A percentile compares a stretch with the other conserved stretches of the same genome.
Evolutionary conservation across 2,797 vertebrate genomes (phyloP).

Genomic region (Gymnodraco acuticeps): DNA sequence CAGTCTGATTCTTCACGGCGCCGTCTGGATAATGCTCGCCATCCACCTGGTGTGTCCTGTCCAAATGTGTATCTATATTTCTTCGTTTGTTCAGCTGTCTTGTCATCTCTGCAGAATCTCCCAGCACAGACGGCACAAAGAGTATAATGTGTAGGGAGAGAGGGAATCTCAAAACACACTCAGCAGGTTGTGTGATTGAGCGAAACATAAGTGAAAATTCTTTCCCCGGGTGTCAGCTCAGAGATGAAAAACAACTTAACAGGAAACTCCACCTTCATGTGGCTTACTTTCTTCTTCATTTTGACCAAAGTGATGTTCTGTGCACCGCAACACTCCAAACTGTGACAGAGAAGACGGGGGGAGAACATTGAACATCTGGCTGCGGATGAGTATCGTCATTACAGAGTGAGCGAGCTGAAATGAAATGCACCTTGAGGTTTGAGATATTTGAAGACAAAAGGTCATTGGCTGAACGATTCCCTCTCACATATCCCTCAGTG

Average conservation of each 20-base stretch:
- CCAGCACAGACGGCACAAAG: neutral
- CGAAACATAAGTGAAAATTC: constrained; percentile 28
- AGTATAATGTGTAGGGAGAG: constrained; percentile 22
- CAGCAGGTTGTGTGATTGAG: constrained; percentile 47
- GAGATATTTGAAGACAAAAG: constrained; percentile 62
- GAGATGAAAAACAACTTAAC: constrained; percentile 42
- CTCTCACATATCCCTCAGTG: constrained; percentile 44
- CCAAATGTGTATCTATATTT: constrained; percentile 64
- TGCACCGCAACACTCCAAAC: constrained; percentile 28
- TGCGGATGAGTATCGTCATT: constrained; percentile 33
- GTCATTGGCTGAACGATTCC: constrained; percentile 41
- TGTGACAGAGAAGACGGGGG: constrained; percentile 14
- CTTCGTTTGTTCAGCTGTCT: constrained; percentile 78
- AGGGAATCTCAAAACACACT: constrained; percentile 16
- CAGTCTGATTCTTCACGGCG: constrained; percentile 34
- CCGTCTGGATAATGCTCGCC: constrained; percentile 40
- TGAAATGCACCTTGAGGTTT: constrained; percentile 45
- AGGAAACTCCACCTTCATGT: constrained; percentile 55
- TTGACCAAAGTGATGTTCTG: constrained; percentile 19
- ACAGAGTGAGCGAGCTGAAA: constrained; percentile 21
- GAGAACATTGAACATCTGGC: constrained; percentile 55
- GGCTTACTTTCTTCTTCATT: constrained; percentile 4
- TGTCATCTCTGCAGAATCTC: constrained; percentile 44
- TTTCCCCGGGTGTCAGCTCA: constrained; percentile 13
- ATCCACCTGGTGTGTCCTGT: constrained; percentile 68